These are phyloP conservation scores for Bovichtus variegatus DNA, from an alignment of 2,797 vertebrate species.

Conservation along the genomic window DNA sequence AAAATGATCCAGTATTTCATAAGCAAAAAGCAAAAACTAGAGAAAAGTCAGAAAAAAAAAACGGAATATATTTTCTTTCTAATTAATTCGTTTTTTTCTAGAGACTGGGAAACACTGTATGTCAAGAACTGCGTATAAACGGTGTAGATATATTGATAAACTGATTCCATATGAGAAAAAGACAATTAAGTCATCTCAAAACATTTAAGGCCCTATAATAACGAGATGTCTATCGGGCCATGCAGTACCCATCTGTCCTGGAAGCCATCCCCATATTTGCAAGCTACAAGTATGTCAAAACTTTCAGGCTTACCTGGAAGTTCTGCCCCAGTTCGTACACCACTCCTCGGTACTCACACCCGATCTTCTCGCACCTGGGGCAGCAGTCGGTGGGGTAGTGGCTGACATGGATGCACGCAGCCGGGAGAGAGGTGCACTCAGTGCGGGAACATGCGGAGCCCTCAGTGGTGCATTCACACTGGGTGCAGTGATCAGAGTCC, in stretches of 20 bases:
- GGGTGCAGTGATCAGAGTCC: slow-evolving; percentile 89
- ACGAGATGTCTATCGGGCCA: not conserved
- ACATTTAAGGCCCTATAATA: not conserved
- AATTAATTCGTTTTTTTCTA: not conserved
- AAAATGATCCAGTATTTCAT: not conserved
- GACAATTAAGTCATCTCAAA: not conserved
- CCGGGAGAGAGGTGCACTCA: slow-evolving; percentile 85
- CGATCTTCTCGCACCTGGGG: slow-evolving; percentile 89
- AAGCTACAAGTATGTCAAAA: not conserved
- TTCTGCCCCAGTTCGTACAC: slow-evolving; percentile 87
- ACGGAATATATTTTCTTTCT: not conserved
- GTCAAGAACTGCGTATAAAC: too few species aligned
- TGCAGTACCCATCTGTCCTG: not conserved
- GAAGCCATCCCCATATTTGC: not conserved
- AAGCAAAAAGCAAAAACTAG: not conserved
- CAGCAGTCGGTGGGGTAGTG: slow-evolving; percentile 91
- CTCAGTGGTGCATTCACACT: slow-evolving; percentile 87
- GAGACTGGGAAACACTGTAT: not conserved
- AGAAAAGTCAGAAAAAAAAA: not conserved
- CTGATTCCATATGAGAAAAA: not conserved
- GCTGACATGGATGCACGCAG: slow-evolving; percentile 91
- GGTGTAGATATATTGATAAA: not conserved
- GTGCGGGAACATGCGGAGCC: slow-evolving; percentile 85
- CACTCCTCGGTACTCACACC: slow-evolving; percentile 88
- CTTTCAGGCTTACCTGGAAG: slow-evolving; percentile 84